Evolutionary conservation across 2,888 invertebrate species (phyloP).

Genomic region (Platycnemis pennipes): DNA sequence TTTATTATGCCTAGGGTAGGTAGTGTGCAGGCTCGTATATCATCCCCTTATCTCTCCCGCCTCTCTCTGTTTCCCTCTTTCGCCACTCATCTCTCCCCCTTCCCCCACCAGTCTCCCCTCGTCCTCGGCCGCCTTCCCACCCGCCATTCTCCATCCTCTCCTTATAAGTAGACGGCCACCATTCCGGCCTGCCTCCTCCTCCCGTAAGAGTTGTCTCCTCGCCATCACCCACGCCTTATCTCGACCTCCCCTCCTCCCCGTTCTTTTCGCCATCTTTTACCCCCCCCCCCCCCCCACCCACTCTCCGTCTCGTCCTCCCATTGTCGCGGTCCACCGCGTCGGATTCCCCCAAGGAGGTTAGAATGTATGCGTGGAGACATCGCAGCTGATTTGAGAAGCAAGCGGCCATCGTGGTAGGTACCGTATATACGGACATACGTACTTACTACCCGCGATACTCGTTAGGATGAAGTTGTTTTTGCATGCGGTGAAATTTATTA

Average conservation of each 20-base stretch:
- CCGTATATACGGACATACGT: too few relatives aligned
- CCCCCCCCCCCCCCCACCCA: background rate
- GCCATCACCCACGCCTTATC: background rate
- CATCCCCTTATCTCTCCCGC: background rate
- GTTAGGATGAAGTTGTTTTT: background rate
- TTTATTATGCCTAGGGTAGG: too few relatives aligned
- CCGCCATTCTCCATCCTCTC: background rate
- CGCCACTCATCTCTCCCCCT: background rate
- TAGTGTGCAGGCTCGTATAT: background rate
- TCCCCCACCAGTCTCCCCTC: background rate
- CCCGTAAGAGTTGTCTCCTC: background rate
- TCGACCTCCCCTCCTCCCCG: background rate
- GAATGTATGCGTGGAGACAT: too few relatives aligned
- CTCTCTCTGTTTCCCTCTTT: background rate
- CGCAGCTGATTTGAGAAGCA: too few relatives aligned
- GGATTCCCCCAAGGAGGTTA: background rate
- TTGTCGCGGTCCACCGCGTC: background rate
- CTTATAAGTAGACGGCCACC: background rate
- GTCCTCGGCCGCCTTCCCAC: background rate
- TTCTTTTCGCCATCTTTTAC: background rate
- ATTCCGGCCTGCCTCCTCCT: background rate
- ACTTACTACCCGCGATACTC: too few relatives aligned
- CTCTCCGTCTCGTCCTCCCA: background rate
- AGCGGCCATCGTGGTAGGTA: too few relatives aligned
- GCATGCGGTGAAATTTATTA: too few relatives aligned